These are phyloP conservation scores for Hemiprocne comata DNA, from an alignment of 2,113 vertebrate species.

Conservation along the genomic window DNA sequence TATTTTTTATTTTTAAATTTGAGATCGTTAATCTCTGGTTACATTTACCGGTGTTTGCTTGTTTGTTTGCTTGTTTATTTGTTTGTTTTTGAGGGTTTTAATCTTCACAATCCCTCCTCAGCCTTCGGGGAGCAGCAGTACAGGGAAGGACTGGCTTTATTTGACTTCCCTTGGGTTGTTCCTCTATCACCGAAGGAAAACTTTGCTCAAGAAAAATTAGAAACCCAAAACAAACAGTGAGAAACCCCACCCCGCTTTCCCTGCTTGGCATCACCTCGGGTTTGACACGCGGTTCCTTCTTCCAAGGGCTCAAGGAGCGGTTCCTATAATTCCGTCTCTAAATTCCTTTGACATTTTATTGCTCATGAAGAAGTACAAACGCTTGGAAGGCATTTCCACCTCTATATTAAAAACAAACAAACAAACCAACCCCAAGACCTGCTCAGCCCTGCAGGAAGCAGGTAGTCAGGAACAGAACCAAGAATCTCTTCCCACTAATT, in stretches of 20 bases:
- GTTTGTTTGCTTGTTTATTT: background rate
- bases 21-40: background rate
- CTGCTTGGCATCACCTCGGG: background rate
- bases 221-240: background rate
- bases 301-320: background rate
- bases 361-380: background rate
- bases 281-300: constrained; percentile 6
- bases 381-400: background rate
- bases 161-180: background rate
- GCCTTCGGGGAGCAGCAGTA: background rate
- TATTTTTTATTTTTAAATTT: too few relatives aligned
- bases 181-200: background rate
- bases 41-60: accelerated
- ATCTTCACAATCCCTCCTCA: accelerated
- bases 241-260: background rate
- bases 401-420: background rate
- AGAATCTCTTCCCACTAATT: background rate
- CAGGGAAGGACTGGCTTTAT: background rate
- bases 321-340: background rate
- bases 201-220: background rate
- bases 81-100: accelerated
- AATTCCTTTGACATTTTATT: constrained; percentile 12
- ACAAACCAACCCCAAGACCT: background rate
- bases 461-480: background rate
- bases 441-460: background rate